These are phyloP conservation scores for Chrysocyon brachyurus DNA, from an alignment of 2,797 vertebrate species.

Conservation along the genomic window DNA sequence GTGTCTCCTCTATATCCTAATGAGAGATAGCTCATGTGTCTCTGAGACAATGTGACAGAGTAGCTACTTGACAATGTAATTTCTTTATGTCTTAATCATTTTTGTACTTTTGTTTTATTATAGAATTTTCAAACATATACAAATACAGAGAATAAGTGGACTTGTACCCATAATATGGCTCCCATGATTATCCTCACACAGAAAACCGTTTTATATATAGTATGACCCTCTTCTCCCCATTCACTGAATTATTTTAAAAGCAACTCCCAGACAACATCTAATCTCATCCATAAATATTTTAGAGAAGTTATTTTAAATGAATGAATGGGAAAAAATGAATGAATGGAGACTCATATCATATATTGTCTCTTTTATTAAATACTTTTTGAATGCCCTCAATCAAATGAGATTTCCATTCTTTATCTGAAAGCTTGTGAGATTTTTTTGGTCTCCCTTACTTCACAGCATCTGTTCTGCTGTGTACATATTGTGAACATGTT, in stretches of 20 bases:
- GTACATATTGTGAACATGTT: neutral
- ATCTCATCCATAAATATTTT: slow-evolving; percentile 46
- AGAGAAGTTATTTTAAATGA: slow-evolving; percentile 45
- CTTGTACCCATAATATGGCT: neutral
- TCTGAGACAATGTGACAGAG: neutral
- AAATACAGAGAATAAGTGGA: neutral
- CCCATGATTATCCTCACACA: neutral
- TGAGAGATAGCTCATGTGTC: neutral
- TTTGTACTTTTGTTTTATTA: slow-evolving; percentile 18
- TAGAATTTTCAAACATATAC: neutral
- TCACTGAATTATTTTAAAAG: slow-evolving; percentile 43
- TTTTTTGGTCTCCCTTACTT: neutral
- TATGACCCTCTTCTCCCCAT: neutral
- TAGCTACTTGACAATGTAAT: neutral
- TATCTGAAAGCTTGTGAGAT: neutral
- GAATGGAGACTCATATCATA: neutral
- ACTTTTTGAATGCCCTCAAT: neutral
- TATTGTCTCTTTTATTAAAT: slow-evolving; percentile 29
- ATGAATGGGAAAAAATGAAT: neutral
- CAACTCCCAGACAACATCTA: neutral
- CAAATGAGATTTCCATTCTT: neutral
- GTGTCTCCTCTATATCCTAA: neutral
- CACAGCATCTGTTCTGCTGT: neutral
- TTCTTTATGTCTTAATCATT: neutral
- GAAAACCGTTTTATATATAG: neutral